Conservation (phyloP, 2,113 vertebrate genomes). For the Actenoides hombroni region DNA sequence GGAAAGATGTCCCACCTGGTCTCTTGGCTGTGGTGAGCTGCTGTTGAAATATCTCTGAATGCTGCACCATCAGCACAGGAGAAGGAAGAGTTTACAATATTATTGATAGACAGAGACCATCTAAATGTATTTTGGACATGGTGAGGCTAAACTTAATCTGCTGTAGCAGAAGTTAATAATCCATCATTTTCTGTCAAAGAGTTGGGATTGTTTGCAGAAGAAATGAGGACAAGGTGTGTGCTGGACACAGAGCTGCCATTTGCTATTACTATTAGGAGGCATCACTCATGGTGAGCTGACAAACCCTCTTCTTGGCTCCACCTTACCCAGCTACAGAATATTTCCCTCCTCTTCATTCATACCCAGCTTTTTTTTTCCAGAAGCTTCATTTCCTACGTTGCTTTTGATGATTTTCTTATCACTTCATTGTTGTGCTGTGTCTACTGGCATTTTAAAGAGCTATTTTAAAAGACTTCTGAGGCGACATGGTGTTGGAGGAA, state of each 20-base stretch:
- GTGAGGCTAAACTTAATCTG: background rate
- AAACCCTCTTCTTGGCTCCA: background rate
- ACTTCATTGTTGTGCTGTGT: slow-evolving; percentile 11
- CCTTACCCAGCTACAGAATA: background rate
- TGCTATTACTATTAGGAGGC: background rate
- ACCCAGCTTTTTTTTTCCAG: background rate
- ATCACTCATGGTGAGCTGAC: background rate
- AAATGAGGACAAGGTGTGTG: background rate
- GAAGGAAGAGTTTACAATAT: background rate
- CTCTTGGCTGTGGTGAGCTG: background rate
- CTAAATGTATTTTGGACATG: background rate
- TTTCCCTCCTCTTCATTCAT: background rate
- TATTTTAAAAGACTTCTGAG: slow-evolving; percentile 41
- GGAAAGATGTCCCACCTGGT: background rate
- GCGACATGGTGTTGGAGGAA: slow-evolving; percentile 1
- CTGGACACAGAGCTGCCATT: background rate
- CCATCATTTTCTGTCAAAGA: background rate
- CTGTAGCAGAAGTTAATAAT: background rate
- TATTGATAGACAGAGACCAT: background rate
- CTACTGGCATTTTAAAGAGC: slow-evolving; percentile 48
- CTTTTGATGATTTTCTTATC: slow-evolving; percentile 45
- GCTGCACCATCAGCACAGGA: background rate
- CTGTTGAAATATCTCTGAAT: background rate
- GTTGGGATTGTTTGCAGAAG: background rate
- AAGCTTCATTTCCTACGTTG: slow-evolving; percentile 11